Evolutionary conservation across 2,797 vertebrate species (phyloP).

Genomic region (Spatula clypeata): DNA sequence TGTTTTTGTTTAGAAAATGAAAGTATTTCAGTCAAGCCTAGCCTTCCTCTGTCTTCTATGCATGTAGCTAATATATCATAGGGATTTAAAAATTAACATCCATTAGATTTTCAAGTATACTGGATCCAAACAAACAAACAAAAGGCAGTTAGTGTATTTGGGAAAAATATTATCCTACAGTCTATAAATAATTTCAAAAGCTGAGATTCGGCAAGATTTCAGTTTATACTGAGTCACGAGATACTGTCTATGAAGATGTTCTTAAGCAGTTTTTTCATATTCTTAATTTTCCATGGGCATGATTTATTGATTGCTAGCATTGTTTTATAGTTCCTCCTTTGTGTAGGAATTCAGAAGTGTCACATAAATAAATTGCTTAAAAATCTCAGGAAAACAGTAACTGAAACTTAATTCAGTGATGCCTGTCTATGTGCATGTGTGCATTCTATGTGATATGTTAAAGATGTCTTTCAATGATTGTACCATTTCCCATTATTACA

Average conservation of each 20-base stretch:
- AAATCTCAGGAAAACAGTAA: not conserved
- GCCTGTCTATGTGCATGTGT: not conserved
- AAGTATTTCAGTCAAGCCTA: not conserved
- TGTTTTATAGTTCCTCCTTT: not conserved
- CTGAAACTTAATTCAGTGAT: not conserved
- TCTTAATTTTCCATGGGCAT: not conserved
- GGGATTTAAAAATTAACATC: not conserved
- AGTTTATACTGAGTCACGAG: not conserved
- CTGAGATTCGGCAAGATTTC: not conserved
- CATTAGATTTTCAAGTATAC: not conserved
- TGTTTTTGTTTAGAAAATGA: not conserved
- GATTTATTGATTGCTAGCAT: not conserved
- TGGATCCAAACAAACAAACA: not conserved
- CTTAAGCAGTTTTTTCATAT: not conserved
- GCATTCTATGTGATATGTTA: not conserved
- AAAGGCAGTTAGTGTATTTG: not conserved
- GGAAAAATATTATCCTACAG: not conserved
- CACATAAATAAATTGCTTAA: not conserved
- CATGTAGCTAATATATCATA: not conserved
- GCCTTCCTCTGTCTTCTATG: not conserved
- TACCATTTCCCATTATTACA: rapidly evolving
- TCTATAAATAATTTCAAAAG: not conserved
- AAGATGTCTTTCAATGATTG: not conserved
- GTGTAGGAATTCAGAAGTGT: not conserved
- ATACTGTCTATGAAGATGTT: not conserved